These are phyloP conservation scores for Steinernema hermaphroditum DNA, from an alignment of 2,888 invertebrate genomes.

Conservation along the genomic window DNA sequence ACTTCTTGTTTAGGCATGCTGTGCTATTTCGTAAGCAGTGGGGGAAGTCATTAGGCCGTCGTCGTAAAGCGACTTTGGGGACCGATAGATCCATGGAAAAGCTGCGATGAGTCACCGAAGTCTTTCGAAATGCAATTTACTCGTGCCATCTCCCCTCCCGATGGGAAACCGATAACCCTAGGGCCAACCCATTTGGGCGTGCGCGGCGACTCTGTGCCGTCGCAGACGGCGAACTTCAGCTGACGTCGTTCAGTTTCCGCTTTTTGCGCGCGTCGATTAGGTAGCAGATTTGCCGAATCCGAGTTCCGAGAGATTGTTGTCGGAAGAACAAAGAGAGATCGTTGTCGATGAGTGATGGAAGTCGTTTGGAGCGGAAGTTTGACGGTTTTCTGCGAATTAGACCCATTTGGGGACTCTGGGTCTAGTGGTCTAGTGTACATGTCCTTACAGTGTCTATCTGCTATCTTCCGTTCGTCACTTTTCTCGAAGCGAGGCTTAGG, in stretches of 20 bases:
- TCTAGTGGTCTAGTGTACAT: no score
- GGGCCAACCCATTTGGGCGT: slow-evolving; percentile 2
- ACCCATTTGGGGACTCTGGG: no score
- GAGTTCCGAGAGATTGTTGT: no score
- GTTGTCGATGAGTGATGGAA: no score
- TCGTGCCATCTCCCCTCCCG: slow-evolving; percentile 17
- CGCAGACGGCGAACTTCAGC: background rate
- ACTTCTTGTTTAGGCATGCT: no score
- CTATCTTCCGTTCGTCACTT: no score
- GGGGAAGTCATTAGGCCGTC: background rate
- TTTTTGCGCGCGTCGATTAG: background rate
- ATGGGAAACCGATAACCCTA: slow-evolving; percentile 23
- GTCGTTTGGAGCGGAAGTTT: no score
- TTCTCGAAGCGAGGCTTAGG: no score
- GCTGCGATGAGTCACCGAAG: slow-evolving; percentile 7
- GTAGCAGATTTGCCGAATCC: no score
- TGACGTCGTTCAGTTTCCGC: background rate
- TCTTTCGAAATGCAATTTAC: slow-evolving; percentile 29
- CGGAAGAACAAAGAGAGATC: no score
- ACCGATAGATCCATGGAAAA: background rate
- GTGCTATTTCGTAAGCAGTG: background rate
- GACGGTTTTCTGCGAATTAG: no score
- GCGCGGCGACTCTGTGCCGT: background rate
- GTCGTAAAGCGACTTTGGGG: background rate
- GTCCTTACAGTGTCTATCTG: no score